phyloP scores from a whole-genome alignment of 2,888 invertebrate species.

The Scelioninae gen. 2 region DNA sequence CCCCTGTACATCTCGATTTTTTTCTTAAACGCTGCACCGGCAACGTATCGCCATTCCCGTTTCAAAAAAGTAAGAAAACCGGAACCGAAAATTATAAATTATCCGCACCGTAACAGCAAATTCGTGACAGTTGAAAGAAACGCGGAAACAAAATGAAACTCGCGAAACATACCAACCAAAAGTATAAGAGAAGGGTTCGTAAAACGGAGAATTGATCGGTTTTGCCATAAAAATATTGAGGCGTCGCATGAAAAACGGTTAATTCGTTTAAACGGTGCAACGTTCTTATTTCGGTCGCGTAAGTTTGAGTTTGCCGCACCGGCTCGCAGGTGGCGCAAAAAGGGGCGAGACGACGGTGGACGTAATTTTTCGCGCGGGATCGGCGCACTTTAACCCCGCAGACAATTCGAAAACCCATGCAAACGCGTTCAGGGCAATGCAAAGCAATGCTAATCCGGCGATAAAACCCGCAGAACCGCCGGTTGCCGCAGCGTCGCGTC shows the following conservation, averaged over 20 bases:
- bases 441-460: slow-evolving; percentile 74
- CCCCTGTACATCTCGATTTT: too few species aligned
- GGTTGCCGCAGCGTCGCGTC: slow-evolving; percentile 43
- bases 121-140: too few species aligned
- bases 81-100: too few species aligned
- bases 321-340: slow-evolving; percentile 50
- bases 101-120: too few species aligned
- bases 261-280: slow-evolving; percentile 27
- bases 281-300: slow-evolving; percentile 33
- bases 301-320: slow-evolving; percentile 41
- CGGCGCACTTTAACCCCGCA: slow-evolving; percentile 48
- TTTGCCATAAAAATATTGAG: too few species aligned
- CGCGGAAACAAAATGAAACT: too few species aligned
- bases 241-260: slow-evolving; percentile 47
- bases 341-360: slow-evolving; percentile 29
- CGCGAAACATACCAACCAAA: too few species aligned
- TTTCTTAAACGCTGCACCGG: too few species aligned
- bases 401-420: slow-evolving; percentile 67
- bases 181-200: too few species aligned
- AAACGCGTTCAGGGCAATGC: slow-evolving; percentile 72
- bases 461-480: slow-evolving; percentile 68
- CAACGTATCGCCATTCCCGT: too few species aligned
- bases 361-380: slow-evolving; percentile 47
- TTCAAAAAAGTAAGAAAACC: too few species aligned
- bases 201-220: too few species aligned